Evolutionary conservation across 1,140 invertebrate genomes (phyloP).

Genomic region (Harpegnathos saltator): DNA sequence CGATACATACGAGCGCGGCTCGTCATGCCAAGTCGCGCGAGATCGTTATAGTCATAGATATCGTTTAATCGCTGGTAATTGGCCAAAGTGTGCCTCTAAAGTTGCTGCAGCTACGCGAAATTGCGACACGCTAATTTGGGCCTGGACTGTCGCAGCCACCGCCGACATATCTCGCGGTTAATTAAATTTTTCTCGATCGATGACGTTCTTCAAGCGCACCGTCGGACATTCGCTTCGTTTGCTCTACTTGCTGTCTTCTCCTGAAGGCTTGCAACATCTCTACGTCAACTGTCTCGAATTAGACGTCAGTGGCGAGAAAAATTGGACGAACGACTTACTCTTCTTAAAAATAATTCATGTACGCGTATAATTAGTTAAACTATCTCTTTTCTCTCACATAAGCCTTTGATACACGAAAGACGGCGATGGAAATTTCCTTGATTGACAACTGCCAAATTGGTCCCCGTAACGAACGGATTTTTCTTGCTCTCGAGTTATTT

Average conservation of each 20-base stretch:
- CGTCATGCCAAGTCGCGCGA: constrained; percentile 59
- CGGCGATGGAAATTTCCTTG: not conserved
- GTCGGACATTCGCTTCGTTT: constrained; percentile 19
- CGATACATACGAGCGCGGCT: constrained; percentile 46
- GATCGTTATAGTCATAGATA: constrained; percentile 67
- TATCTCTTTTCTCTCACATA: not conserved
- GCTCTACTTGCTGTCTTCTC: not conserved
- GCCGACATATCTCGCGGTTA: constrained; percentile 25
- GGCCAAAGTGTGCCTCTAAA: constrained; percentile 60
- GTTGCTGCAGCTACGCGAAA: constrained; percentile 22
- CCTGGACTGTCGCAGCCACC: not conserved
- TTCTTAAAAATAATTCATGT: too few relatives aligned
- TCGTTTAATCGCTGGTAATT: constrained; percentile 64
- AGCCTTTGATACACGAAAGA: not conserved
- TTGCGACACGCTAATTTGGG: constrained; percentile 26
- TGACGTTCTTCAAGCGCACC: not conserved
- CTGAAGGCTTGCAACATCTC: not conserved
- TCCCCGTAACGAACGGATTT: not conserved
- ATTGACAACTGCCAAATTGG: not conserved
- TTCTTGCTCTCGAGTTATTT: not conserved
- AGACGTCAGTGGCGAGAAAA: not conserved
- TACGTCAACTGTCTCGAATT: constrained; percentile 19
- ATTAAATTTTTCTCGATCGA: constrained; percentile 50
- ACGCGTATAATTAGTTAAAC: not conserved
- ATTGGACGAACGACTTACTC: not conserved